Evolutionary conservation across 2,888 invertebrate genomes (phyloP).

Genomic region (Cryptocephalus moraei): DNA sequence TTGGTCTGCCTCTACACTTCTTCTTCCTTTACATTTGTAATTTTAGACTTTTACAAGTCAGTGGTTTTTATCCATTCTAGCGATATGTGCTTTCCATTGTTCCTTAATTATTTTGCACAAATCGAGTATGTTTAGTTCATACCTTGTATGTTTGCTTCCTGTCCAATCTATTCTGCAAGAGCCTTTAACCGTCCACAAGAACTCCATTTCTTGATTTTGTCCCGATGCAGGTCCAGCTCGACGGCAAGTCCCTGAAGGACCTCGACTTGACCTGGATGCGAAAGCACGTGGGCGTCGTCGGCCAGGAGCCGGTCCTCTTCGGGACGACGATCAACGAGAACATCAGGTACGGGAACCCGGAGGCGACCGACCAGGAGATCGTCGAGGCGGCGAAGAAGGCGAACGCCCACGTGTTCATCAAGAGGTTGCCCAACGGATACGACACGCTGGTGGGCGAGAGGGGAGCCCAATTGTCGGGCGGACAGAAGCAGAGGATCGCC

Average conservation of each 20-base stretch:
- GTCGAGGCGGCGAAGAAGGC: constrained; percentile 60
- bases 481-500: constrained; percentile 84
- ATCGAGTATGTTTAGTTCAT: no score
- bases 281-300: constrained; percentile 74
- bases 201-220: neutral
- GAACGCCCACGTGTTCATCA: constrained; percentile 70
- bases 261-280: constrained; percentile 75
- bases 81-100: no score
- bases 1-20: no score
- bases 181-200: no score
- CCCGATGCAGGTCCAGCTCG: constrained; percentile 36
- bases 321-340: constrained; percentile 77
- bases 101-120: no score
- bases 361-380: constrained; percentile 56
- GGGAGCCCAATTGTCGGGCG: constrained; percentile 76
- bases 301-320: constrained; percentile 85
- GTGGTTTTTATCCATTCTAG: no score
- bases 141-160: no score
- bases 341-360: constrained; percentile 62
- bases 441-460: constrained; percentile 77
- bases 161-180: no score
- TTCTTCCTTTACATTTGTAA: no score
- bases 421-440: constrained; percentile 65
- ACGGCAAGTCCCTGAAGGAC: constrained; percentile 56
- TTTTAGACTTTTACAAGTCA: no score